Conservation (phyloP, 1,140 invertebrate genomes). For the Aleiodes sp. region DNA sequence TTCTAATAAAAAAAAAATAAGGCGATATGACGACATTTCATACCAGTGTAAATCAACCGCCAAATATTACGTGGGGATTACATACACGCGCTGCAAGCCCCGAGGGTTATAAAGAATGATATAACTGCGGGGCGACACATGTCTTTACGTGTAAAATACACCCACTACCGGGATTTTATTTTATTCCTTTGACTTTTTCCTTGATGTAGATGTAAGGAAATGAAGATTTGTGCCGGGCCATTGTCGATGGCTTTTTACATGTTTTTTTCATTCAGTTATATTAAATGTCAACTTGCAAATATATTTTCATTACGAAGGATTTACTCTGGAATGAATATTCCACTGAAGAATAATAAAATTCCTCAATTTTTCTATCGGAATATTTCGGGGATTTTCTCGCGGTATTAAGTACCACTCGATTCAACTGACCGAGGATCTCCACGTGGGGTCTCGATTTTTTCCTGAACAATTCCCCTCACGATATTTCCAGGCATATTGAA, state of each 20-base stretch:
- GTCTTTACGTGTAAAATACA: conserved; percentile 54
- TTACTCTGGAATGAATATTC: too few relatives aligned
- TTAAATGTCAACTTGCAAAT: not conserved
- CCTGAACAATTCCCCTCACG: not conserved
- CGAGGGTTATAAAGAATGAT: conserved; percentile 64
- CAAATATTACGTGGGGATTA: conserved; percentile 55
- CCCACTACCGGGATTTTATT: conserved; percentile 36
- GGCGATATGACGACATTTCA: conserved; percentile 60
- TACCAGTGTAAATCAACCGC: conserved; percentile 61
- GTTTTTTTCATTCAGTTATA: not conserved
- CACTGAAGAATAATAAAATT: too few relatives aligned
- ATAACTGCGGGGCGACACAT: conserved; percentile 65
- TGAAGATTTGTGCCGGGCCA: conserved; percentile 59
- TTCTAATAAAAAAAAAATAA: conserved; percentile 32
- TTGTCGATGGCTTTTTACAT: not conserved
- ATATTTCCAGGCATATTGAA: not conserved
- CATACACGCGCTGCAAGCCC: conserved; percentile 25
- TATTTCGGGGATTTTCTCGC: too few relatives aligned
- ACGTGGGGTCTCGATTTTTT: conserved; percentile 12
- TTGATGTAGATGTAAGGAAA: conserved; percentile 40
- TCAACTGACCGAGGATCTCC: conserved; percentile 11
- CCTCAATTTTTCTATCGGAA: too few relatives aligned
- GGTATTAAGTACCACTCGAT: too few relatives aligned
- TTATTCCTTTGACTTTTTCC: conserved; percentile 35
- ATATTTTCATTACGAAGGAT: conserved; percentile 8